phyloP scores from a whole-genome alignment of 2,113 vertebrate species.

The Erythrocebus patas region DNA sequence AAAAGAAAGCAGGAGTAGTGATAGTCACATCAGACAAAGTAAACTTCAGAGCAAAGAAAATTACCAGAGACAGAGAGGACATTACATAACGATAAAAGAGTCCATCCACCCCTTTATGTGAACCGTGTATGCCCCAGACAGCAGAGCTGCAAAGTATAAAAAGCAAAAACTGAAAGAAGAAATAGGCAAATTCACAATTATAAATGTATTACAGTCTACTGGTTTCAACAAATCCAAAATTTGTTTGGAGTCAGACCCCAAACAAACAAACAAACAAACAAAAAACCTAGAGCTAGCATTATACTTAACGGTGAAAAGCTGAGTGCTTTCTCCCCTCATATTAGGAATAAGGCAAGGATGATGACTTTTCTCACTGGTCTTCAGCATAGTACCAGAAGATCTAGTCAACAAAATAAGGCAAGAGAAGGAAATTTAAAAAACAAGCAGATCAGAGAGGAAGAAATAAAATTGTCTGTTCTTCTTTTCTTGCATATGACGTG shows the following conservation, averaged over 20 bases:
- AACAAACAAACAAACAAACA: background rate
- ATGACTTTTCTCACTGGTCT: background rate
- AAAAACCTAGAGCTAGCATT: background rate
- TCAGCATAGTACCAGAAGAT: background rate
- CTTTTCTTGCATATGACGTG: background rate
- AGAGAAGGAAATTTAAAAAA: background rate
- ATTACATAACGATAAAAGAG: background rate
- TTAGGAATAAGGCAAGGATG: background rate
- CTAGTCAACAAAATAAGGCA: background rate
- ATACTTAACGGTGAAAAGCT: background rate
- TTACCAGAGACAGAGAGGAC: background rate
- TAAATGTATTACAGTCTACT: background rate
- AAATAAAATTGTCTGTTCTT: background rate
- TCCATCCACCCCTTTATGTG: background rate
- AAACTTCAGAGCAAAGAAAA: background rate
- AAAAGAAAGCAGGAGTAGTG: background rate
- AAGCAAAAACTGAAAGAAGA: background rate
- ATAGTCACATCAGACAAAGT: background rate
- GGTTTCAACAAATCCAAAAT: no score
- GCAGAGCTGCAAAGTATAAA: background rate
- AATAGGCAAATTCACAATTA: background rate
- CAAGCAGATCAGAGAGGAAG: background rate
- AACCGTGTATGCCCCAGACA: background rate
- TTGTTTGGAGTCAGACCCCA: background rate
- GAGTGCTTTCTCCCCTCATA: background rate